Evolutionary conservation across 1,140 invertebrate genomes (phyloP), one percentile per base, ranked within the genome.

Genomic region (Tenebrio molitor): DNA sequence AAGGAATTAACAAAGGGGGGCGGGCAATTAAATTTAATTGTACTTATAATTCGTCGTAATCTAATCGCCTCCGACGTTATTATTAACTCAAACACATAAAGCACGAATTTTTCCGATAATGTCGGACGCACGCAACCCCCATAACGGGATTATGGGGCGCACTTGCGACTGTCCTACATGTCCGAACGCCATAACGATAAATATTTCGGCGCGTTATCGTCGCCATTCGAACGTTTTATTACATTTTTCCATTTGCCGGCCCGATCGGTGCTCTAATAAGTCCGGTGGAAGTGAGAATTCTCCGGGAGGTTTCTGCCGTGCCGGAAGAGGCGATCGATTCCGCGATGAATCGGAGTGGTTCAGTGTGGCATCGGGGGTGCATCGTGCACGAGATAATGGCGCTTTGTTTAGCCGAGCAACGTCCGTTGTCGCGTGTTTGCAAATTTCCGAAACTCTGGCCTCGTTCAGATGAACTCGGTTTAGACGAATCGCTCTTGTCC

Each of bases 21-120:
- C n/a, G 5, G 36, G 12, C 50, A 58, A 58, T 58, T 58, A 58
- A 58, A 29, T 33, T 50, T 46, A 68, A 68, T 50, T 36, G 42
- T 21, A 29, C 42, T 42, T 21, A 29, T 50, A 66, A 23, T 39
- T 42, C 17, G 33, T 41, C 14, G 5, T 23, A 46, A 68, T 34
- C 65, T 41, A 44, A 67, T 67, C 65, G 12, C 39, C 34, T 7
- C 23, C 12, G 16, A 14, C 41, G 17, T 41, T 29, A 33, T 41
- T 50, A 50, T 29, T 68, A 50, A 33, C 29, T 17, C 50, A 15
- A 58, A 58, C 10, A 58, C 46, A 53, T 25, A 39, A 39, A 39
- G 36, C 36, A 39, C 44, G 50, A 25, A 23, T 58, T 58, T 58
- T 58, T 39, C 7, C 12, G 36, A 39, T 39, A 33, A 19, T 58